Conservation (phyloP, 92 coral and sea anemone genomes). For the Bergia sp. region DNA sequence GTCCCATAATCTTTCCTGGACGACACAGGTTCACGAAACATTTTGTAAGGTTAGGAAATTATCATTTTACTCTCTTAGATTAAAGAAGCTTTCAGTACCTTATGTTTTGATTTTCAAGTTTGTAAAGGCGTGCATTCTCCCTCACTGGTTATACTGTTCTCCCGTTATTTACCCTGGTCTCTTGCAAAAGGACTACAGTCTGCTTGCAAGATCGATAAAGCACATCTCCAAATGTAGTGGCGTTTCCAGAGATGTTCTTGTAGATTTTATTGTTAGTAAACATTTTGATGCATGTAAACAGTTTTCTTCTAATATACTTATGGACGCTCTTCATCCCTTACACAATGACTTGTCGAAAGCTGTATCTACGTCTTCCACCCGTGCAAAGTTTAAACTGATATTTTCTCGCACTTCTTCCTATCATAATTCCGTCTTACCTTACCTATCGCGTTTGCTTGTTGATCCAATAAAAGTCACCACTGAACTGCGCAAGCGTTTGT, state of each 20-base stretch:
- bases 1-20: not conserved
- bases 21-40: not conserved
- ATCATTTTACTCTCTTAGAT: not conserved
- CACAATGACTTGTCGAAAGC: not conserved
- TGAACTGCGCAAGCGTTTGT: too few species aligned
- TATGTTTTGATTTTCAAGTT: not conserved
- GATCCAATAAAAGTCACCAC: too few species aligned
- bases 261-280: not conserved
- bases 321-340: not conserved
- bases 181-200: not conserved
- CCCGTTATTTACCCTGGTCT: not conserved
- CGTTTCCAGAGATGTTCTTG: not conserved
- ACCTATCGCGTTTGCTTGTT: not conserved
- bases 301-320: not conserved
- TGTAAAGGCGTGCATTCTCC: not conserved
- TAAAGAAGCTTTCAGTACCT: not conserved
- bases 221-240: not conserved
- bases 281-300: not conserved
- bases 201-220: not conserved
- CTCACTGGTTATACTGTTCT: not conserved
- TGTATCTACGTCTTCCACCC: not conserved
- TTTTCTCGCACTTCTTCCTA: not conserved
- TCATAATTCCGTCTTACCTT: not conserved
- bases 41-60: not conserved
- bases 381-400: not conserved